Percentiles rank a stretch among this genome's conserved stretches.
phyloP scores from a whole-genome alignment of 2,888 invertebrate species.

The Plagiodera versicolora region DNA sequence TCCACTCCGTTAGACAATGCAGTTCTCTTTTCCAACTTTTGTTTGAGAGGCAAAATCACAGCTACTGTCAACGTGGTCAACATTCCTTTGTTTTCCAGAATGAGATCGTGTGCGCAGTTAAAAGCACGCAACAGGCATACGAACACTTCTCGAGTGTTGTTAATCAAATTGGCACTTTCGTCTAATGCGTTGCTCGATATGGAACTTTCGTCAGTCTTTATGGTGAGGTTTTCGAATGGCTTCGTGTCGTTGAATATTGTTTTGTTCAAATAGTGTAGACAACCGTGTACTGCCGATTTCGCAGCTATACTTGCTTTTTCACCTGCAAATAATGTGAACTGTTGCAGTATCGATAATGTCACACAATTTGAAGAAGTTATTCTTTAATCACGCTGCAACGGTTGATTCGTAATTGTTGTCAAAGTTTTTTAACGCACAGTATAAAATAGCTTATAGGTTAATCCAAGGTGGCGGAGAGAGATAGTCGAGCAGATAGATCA shows the following conservation, averaged over 20 bases:
- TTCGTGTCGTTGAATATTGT: conserved; percentile 60
- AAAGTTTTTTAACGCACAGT: no score
- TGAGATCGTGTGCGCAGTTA: conserved; percentile 82
- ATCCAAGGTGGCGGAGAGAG: no score
- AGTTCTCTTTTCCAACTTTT: conserved; percentile 27
- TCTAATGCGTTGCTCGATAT: conserved; percentile 23
- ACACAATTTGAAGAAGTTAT: no score
- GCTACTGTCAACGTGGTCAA: conserved; percentile 84
- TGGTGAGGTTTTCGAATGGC: conserved; percentile 49
- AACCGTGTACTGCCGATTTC: conserved; percentile 83
- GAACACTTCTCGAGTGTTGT: conserved; percentile 72
- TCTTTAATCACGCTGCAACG: no score
- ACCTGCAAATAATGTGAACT: no score
- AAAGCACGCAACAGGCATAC: conserved; percentile 76
- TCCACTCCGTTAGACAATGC: conserved; percentile 20
- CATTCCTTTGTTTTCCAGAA: conserved; percentile 79
- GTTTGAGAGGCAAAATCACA: conserved; percentile 66
- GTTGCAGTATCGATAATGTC: no score
- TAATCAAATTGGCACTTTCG: conserved; percentile 44
- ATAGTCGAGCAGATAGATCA: no score
- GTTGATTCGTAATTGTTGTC: no score
- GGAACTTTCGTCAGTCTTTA: conserved; percentile 42
- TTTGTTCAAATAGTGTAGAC: conserved; percentile 78
- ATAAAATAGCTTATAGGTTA: no score
- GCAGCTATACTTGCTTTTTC: conserved; percentile 82